These are phyloP conservation scores for Pollimyrus isidori DNA, from an alignment of 2,113 vertebrate species.

Conservation along the genomic window DNA sequence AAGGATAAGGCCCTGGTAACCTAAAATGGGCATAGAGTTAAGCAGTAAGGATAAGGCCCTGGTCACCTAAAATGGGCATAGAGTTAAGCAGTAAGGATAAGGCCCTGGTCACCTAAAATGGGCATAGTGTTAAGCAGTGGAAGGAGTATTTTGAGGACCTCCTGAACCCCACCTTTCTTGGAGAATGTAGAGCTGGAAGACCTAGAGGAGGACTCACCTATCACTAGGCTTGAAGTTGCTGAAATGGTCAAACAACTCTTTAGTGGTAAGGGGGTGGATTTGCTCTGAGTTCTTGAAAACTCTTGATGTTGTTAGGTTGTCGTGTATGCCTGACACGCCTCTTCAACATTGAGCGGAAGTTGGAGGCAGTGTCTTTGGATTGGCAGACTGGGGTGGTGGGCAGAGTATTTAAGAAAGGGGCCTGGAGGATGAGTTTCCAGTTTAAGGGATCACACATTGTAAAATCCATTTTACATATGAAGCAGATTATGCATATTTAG, in stretches of 20 bases:
- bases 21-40: not conserved
- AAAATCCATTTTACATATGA: not conserved
- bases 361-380: not conserved
- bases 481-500: not conserved
- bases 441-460: not conserved
- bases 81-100: no score
- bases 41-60: not conserved
- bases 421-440: not conserved
- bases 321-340: not conserved
- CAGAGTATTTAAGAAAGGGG: not conserved
- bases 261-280: not conserved
- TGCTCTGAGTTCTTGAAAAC: not conserved
- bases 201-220: not conserved
- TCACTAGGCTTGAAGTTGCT: not conserved
- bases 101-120: no score
- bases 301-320: not conserved
- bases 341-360: not conserved
- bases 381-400: not conserved
- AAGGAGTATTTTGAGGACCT: not conserved
- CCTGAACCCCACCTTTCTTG: not conserved
- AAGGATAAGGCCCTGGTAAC: not conserved
- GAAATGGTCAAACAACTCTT: not conserved
- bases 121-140: not conserved
- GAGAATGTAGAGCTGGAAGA: not conserved
- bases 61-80: not conserved